Base-by-base conservation (phyloP, 1,140 invertebrate genomes). In the Samia ricini region DNA sequence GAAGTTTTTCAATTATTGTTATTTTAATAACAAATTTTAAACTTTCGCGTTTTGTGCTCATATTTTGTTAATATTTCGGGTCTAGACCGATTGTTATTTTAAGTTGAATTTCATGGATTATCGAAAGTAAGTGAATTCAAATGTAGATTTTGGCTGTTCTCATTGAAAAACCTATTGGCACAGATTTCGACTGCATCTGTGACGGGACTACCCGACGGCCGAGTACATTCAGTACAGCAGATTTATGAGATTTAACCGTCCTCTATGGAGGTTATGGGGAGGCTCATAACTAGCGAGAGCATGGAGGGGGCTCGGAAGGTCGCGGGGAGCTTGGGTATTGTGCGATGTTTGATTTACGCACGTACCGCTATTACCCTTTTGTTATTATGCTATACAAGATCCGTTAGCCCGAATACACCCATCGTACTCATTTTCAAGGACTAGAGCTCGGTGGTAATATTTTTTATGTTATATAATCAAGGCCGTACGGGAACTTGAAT, bases 321-420 rank as follows among this genome's bases (percentile, higher is more conserved):
- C 64, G 71, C 73, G 83, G 81, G 80, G 76, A 83, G 81, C 64
- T 70, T 77, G 81, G 80, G 86, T 88, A 88, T 88, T 88, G 85
- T 88, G 72, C 82, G 79, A 80, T 83, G 83, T 83, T 86, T 88
- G 85, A 88, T 88, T 88, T 88, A 88, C 83, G 83, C 82, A 85
- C 81, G 78, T 78, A 83, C 78, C 79, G 83, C 83, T 88, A 88
- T 85, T 83, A 85, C 85, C 83, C 85, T 88, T 85, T 88, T 88
- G 85, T 88, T 81, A 78, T 77, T 70, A 71, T 72, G 79, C 33
- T 76, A 84, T 79, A 83, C 82, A 76, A 81, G 73, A 77, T 77
- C 77, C 77, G 73, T 74, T 71, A 76, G 73, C 79, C 71, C 68
- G 70, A 72, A 76, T 74, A 74, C 72, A 78, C 61, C 66, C 66